phyloP scores from a whole-genome alignment of 1,140 invertebrate genomes.

The Nasonia giraulti region DNA sequence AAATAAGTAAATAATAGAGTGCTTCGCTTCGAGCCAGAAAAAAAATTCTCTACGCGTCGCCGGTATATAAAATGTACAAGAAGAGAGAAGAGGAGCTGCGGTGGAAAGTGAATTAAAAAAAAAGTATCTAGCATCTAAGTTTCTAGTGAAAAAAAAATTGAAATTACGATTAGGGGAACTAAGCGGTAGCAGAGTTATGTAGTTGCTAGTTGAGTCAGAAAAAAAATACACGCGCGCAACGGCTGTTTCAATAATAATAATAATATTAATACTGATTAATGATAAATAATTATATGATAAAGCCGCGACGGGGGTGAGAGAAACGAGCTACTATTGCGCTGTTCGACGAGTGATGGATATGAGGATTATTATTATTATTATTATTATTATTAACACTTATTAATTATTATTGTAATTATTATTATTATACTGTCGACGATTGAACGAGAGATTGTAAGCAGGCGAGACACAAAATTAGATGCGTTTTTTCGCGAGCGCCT shows the following conservation, averaged over 20 bases:
- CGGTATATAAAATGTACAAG: constrained; percentile 41
- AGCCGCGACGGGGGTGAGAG: not conserved
- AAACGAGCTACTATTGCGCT: not conserved
- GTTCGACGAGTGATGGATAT: not conserved
- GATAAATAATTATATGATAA: constrained; percentile 37
- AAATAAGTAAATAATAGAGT: constrained; percentile 24
- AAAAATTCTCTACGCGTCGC: constrained; percentile 24
- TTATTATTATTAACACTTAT: constrained; percentile 23
- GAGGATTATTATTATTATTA: not conserved
- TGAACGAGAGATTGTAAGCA: not conserved
- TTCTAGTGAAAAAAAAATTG: constrained; percentile 62
- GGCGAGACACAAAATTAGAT: constrained; percentile 38
- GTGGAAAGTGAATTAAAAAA: constrained; percentile 57
- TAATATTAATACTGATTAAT: constrained; percentile 52
- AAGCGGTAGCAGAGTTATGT: constrained; percentile 70
- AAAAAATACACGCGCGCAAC: constrained; percentile 60
- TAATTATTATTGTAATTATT: constrained; percentile 39
- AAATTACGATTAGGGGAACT: constrained; percentile 63
- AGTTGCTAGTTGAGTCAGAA: constrained; percentile 65
- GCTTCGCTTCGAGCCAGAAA: constrained; percentile 38
- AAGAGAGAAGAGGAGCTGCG: constrained; percentile 43
- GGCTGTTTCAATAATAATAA: constrained; percentile 70
- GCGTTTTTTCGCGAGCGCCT: constrained; percentile 53
- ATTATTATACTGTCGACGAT: constrained; percentile 23
- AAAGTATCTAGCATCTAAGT: constrained; percentile 69